A percentile compares a stretch with the other conserved stretches of the same genome.
phyloP scores from a whole-genome alignment of 2,888 invertebrate genomes.

The Serripes groenlandicus region DNA sequence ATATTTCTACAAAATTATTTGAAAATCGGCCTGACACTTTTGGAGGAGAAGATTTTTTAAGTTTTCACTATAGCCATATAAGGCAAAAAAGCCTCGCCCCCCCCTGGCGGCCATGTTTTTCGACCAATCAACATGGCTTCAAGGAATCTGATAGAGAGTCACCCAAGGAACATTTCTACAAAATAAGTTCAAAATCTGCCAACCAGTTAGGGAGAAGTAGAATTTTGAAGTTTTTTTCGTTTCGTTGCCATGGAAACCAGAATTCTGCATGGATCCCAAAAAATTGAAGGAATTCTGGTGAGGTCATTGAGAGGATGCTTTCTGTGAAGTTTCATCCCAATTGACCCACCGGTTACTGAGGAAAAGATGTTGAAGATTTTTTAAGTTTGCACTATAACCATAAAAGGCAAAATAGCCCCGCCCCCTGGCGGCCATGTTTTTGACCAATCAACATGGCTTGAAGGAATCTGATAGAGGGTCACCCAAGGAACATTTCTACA shows the following conservation, averaged over 20 bases:
- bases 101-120: too few relatives aligned
- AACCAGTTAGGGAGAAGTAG: too few relatives aligned
- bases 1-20: too few relatives aligned
- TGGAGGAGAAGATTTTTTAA: too few relatives aligned
- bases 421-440: neutral
- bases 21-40: too few relatives aligned
- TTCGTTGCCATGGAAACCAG: neutral
- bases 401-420: neutral
- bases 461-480: neutral
- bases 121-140: too few relatives aligned
- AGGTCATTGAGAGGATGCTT: neutral
- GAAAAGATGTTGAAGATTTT: neutral
- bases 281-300: neutral
- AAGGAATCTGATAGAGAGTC: too few relatives aligned
- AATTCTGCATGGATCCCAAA: neutral
- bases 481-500: neutral
- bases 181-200: too few relatives aligned
- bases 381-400: neutral
- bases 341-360: neutral
- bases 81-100: too few relatives aligned
- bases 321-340: neutral
- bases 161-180: too few relatives aligned
- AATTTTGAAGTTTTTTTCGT: too few relatives aligned
- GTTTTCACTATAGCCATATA: too few relatives aligned
- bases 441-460: neutral